Evolutionary conservation across 2,113 vertebrate species (phyloP), one percentile per base, ranked within the genome.

Genomic region (Plectropomus leopardus): DNA sequence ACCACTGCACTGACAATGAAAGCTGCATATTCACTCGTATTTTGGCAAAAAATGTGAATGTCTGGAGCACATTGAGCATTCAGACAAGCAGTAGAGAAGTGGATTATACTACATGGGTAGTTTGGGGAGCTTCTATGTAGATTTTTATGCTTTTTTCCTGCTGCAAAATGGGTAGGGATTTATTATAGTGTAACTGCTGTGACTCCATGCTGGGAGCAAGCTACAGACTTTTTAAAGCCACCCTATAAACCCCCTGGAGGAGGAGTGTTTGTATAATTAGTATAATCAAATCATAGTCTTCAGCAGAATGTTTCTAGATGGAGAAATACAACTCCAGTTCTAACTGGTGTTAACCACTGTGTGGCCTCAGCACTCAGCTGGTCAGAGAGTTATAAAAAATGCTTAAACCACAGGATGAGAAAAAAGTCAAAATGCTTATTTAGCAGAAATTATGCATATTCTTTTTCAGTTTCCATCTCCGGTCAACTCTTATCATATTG

Each of bases 401-500:
- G 4, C 58, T 77, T 21, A 34, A 61, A 78, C 14, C 63, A 72
- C 5, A 48, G 24, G 45, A 58, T 24, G n/a, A 30, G 11, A 14
- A 24, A 5, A n/a, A 48, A 32, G 58, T 74, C 17, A 14, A 53
- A 76, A 86, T 66, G 66, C 17, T 69, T 80, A 80, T 76, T 55
- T 24, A 55, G 67, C 57, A 82, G 54, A 88, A 74, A 71, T 54
- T 7, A 55, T 21, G 7, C 48, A 57, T 32, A 58, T 82, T 71
- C 28, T 80, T 70, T 40, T 23, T 44, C 50, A 72, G 51, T 74
- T 87, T 78, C 11, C 16, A n/a, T 72, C 50, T 54, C 64, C 9
- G 21, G 82, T 89, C 45, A 87, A 91, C 75, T 87, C 69, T 83
- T 87, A 83, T 91, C 76, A 50, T 78, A 57, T 78, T 85, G 83